Evolutionary conservation across 1,140 invertebrate genomes (phyloP).

Genomic region (Lucilia sericata): DNA sequence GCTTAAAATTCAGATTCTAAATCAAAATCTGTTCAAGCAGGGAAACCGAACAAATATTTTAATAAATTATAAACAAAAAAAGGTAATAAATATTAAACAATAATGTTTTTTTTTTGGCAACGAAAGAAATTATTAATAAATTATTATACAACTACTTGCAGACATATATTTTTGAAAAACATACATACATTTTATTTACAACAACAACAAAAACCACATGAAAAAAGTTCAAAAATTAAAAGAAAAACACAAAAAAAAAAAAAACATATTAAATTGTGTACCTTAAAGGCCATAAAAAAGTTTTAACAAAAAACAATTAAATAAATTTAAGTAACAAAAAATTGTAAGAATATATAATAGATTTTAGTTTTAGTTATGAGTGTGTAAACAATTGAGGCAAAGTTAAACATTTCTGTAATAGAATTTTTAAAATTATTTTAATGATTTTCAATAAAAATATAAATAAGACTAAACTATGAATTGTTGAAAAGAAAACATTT

Average conservation of each 20-base stretch:
- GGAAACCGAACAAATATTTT: too few relatives aligned
- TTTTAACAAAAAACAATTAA: background rate
- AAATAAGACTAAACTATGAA: background rate
- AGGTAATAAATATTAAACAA: too few relatives aligned
- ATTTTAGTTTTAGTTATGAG: background rate
- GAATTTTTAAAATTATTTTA: background rate
- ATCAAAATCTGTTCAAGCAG: too few relatives aligned
- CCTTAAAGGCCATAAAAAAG: background rate
- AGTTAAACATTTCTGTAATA: background rate
- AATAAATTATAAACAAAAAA: too few relatives aligned
- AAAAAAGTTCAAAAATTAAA: background rate
- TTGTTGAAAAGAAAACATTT: background rate
- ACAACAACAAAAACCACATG: background rate
- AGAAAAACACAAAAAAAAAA: background rate
- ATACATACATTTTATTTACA: background rate
- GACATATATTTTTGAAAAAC: background rate
- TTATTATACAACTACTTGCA: background rate
- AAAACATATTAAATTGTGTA: constrained; percentile 20
- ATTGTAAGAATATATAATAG: background rate
- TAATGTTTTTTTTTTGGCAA: background rate
- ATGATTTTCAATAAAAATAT: background rate
- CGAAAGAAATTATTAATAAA: background rate
- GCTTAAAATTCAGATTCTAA: too few relatives aligned
- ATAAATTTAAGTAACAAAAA: background rate
- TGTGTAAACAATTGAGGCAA: background rate